Base-by-base conservation (phyloP, 2,888 invertebrate genomes). In the Lypha dubia region DNA sequence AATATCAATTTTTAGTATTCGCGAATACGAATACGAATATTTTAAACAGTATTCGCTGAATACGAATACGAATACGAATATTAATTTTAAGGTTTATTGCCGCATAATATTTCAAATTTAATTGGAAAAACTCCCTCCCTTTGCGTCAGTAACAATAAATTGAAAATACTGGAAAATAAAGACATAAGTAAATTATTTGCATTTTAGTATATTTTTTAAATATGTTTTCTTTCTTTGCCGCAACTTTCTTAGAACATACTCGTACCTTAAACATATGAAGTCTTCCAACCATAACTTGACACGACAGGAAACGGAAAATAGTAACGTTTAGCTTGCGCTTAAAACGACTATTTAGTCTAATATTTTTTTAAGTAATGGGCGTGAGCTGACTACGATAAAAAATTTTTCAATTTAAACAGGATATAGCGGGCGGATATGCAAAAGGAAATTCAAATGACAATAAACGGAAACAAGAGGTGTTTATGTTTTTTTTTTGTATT, bases 391-490 rank as follows among this genome's bases (percentile, higher is more conserved):
- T 41, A 51, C 20, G 53, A 63, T 41, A 44, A 76, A 51, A 15
- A 74, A 62, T 51, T 49, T 49, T 63, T 8, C 20, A 11, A 9
- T 22, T 44, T 22, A 3, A 65, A 77, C 71, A 73, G 75, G 74
- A 81, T 56, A 68, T 73, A 77, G 62, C 67, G 51, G 67, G 71
- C 65, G 75, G 75, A 79, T 80, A 56, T 79, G 60, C 15, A 11
- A 75, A 49, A 65, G 73, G 65, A 79, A 73, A 58, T 74, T 20
- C 22, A 38, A 84, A 77, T 84, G 81, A 81, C 74, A 84, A 74
- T 81, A 51, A 84, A 74, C 84, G 84, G 84, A 84, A 70, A 63
- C 32, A 63, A 79, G 77, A 74, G 84, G 84, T 79, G 84, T 77
- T 81, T 73, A 67, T 35, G 73, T 76, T 63, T 58, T 73, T 63